Base-by-base conservation (phyloP, 2,888 invertebrate genomes). In the Ceramica pisi region DNA sequence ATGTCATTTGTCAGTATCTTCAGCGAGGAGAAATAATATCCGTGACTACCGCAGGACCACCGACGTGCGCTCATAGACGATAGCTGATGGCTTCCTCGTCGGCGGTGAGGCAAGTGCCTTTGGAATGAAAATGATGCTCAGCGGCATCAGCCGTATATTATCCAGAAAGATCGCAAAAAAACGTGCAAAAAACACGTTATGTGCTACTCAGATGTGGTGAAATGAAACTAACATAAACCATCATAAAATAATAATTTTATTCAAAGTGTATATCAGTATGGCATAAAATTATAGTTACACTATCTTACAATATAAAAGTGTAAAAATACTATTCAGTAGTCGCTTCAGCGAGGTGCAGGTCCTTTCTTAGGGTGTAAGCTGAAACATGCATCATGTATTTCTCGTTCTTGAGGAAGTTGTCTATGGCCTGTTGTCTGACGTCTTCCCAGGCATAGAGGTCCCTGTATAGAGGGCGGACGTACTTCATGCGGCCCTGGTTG, bases 401-500 rank as follows among this genome's bases (percentile, higher is more conserved):
- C 87, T 97, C 97, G 80, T 98, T 97, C 56, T 96, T 93, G 56
- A 97, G 90, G 94, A 98, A 99, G 87, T 97, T 98, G 41, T 97
- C 96, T 60, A 98, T 96, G 0, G 98, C 97, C 77, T 89, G 92
- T 2, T 96, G 93, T 75, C 98, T 96, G 0, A 97, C 97, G 31
- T 96, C 97, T 75, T 98, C 97, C 99, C 99, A 99, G 0, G 95
- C 96, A 84, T 97, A 98, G 71, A 99, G 95, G 89, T 98, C 98
- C 76, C 98, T 97, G 93, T 98, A 99, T 61, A 99, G 96, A 4
- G 99, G 99, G 46, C 98, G 96, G 2, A 98, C 97, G 93, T 97
- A 99, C 92, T 99, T 99, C 98, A 99, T 98, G 67, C 99, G 97
- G 48, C 99, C 99, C 89, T 98, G 97, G 23, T 97, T 97, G 82